Conservation (phyloP, 2,888 invertebrate species). For the Euphydryas editha region DNA sequence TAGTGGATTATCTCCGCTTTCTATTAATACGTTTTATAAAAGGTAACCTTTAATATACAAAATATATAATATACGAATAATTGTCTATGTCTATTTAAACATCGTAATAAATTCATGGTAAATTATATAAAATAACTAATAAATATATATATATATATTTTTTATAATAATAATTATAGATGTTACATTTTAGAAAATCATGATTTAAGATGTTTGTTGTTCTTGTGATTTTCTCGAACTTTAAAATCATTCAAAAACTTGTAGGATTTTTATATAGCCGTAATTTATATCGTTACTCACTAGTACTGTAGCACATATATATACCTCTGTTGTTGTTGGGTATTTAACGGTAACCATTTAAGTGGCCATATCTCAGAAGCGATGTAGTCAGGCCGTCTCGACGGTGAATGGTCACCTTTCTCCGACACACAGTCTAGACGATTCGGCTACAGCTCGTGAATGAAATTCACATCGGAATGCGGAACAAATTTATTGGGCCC, state of each 20-base stretch:
- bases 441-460: slow-evolving; percentile 75
- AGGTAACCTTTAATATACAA: not conserved
- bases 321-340: slow-evolving; percentile 18
- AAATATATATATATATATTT: not conserved
- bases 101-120: not conserved
- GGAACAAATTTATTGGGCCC: slow-evolving; percentile 73
- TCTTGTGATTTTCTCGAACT: not conserved
- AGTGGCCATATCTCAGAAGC: slow-evolving; percentile 61
- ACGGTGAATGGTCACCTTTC: slow-evolving; percentile 83
- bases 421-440: slow-evolving; percentile 81
- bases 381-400: slow-evolving; percentile 61
- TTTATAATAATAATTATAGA: not conserved
- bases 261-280: slow-evolving; percentile 20
- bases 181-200: not conserved
- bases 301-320: slow-evolving; percentile 28
- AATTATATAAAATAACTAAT: not conserved
- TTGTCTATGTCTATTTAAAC: not conserved
- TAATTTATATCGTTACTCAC: slow-evolving; percentile 26
- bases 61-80: not conserved
- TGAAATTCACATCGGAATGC: slow-evolving; percentile 80
- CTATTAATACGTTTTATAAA: not conserved
- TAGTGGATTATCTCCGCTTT: slow-evolving; percentile 2
- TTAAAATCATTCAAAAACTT: not conserved
- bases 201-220: too few relatives aligned
- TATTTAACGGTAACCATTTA: slow-evolving; percentile 63